These are phyloP conservation scores for Drosophila orosa DNA, from an alignment of 1,140 invertebrate genomes.

Conservation along the genomic window DNA sequence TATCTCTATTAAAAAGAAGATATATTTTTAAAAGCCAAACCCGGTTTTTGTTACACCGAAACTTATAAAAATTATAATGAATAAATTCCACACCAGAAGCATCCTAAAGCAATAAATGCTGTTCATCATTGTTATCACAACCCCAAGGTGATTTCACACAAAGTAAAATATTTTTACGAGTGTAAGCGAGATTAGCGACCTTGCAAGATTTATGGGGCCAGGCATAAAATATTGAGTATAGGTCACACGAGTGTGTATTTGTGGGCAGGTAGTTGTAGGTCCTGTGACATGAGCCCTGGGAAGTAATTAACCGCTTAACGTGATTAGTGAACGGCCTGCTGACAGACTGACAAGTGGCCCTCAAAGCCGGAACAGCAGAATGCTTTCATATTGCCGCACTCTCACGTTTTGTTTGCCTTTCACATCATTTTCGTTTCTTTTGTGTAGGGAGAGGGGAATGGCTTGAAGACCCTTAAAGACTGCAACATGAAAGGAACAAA, in stretches of 20 bases:
- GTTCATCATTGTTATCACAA: conserved; percentile 5
- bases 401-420: conserved; percentile 9
- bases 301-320: conserved; percentile 74
- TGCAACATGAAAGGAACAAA: conserved; percentile 41
- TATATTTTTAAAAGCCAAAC: conserved; percentile 6
- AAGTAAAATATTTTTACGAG: conserved; percentile 14
- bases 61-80: conserved; percentile 10
- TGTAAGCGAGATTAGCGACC: conserved; percentile 25
- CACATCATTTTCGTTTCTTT: conserved; percentile 10
- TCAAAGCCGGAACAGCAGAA: conserved; percentile 37
- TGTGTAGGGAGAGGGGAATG: conserved; percentile 6
- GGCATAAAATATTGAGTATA: conserved; percentile 53
- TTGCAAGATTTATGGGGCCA: conserved; percentile 36
- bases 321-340: conserved; percentile 44
- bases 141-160: conserved; percentile 3
- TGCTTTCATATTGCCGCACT: conserved; percentile 47
- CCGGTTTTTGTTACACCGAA: background rate
- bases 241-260: conserved; percentile 25
- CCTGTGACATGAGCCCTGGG: conserved; percentile 29
- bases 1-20: background rate
- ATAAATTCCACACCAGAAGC: background rate
- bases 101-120: background rate
- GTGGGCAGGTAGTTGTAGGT: background rate
- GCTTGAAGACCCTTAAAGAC: conserved; percentile 53
- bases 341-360: conserved; percentile 29